Base-by-base conservation (phyloP, 2,888 invertebrate genomes). In the Eristalis tenax region DNA sequence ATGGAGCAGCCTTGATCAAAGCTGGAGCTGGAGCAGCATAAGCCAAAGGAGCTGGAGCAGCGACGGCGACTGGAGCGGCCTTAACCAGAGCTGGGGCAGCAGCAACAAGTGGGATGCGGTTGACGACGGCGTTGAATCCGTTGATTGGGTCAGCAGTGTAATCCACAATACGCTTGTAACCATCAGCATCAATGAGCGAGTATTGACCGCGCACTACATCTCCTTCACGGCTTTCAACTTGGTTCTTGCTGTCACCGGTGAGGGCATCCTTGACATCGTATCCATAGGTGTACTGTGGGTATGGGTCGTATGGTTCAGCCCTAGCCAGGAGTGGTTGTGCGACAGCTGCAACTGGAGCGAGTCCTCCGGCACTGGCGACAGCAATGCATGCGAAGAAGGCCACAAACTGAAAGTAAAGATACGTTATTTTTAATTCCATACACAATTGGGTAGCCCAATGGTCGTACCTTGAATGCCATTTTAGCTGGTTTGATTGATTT, bases 351-450 rank as follows among this genome's bases (percentile, higher is more conserved):
- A 50, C 64, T 40, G 81, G 75, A 22, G 91, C 91, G 77, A 91
- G 84, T 35, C 90, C 22, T 63, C 92, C 92, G 40, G 92, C 92
- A 85, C 89, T 91, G 88, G 90, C 91, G 15, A 90, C 90, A 71
- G 90, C 91, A 78, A 91, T 88, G 82, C 91, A 89, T 71, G 91
- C 90, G 87, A 92, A 89, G 83, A 91, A 85, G 68, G 90, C 90
- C 77, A 91, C 82, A 84, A 90, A 91, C 91, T 92, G 66, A 11
- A 81, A 65, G 59, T 56, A 59, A 77, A 32, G 43, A 89, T 68
- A 71, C 26, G 11, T 32, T n/a, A 50, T 6, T 18, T 61, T 70
- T 10, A 75, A 81, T 85, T 65, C 75, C 65, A 28, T 13, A 57
- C 79, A 65, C 32, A 28, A 22, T 66, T 28, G 23, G 32, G 59